Evolutionary conservation across 2,113 vertebrate species (phyloP), one percentile per base, ranked within the genome.

Genomic region (Phylloscopus trochilus): DNA sequence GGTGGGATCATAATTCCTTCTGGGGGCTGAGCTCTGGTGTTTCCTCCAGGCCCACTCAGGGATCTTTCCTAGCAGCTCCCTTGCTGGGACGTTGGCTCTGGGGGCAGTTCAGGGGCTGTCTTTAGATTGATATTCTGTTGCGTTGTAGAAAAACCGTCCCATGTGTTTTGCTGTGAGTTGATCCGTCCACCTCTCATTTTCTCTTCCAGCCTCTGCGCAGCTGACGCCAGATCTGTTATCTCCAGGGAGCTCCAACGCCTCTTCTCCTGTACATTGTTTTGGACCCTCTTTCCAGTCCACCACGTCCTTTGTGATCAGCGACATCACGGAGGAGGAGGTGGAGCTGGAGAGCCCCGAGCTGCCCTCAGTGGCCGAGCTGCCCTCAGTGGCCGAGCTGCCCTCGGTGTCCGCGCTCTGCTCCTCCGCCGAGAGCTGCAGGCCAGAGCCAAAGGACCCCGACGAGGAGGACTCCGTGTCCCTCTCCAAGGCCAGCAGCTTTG

Each of bases 401-500:
- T 97, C 98, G 0, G 97, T 98, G 92, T 98, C 98, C 89, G 96
- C 98, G 98, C 98, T 98, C 14, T 98, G 98, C 83, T 99, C 99
- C 14, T 97, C 98, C 92, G 98, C 99, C 27, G 99, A 99, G 95
- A 98, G 98, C 74, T 98, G 98, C 90, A 98, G 98, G 94, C 96
- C 98, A 7, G 98, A 98, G 60, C 87, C 96, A 13, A 97, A 92
- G 87, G 99, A 98, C n/a, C 97, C 98, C 4, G 99, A 99, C 33
- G 98, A 99, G 12, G 99, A 99, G 80, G 99, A 99, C 81, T 99
- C 99, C 0, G 95, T 99, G 72, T 99, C 99, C 5, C 98, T 99
- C 4, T 99, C 99, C 33, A 99, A 99, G 97, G 99, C 99, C 97
- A 99, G 99, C 96, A 99, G 99, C 91, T 99, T 99, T 89, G 99